phyloP scores from a whole-genome alignment of 2,113 vertebrate genomes.

The Prunella himalayana region DNA sequence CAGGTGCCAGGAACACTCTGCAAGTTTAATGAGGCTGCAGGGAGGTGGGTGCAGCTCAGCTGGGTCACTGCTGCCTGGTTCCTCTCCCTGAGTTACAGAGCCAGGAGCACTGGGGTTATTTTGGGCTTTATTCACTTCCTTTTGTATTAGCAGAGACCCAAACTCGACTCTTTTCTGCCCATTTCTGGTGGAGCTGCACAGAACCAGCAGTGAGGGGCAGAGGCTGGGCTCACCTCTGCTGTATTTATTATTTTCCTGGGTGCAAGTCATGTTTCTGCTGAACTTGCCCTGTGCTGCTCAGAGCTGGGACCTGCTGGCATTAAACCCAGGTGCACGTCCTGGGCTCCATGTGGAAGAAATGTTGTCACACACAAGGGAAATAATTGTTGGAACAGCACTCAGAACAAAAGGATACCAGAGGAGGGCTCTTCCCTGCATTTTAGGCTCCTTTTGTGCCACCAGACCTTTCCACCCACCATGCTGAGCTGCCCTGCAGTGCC shows the following conservation, averaged over 20 bases:
- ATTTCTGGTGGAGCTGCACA: not conserved
- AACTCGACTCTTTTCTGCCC: not conserved
- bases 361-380: not conserved
- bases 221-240: not conserved
- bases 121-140: not conserved
- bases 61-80: rapidly evolving
- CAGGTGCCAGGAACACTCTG: slow-evolving; percentile 37
- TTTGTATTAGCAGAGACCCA: not conserved
- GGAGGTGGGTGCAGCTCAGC: not conserved
- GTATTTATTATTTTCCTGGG: not conserved
- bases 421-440: not conserved
- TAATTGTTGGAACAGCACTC: not conserved
- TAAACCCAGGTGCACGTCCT: rapidly evolving
- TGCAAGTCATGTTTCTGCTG: not conserved
- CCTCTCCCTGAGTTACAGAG: not conserved
- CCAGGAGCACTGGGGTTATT: not conserved
- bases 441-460: not conserved
- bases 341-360: rapidly evolving
- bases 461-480: not conserved
- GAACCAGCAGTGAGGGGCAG: not conserved
- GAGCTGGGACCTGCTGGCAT: not conserved
- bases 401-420: not conserved
- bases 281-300: not conserved
- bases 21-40: slow-evolving; percentile 70
- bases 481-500: not conserved